These are phyloP conservation scores for Diploptera punctata DNA, from an alignment of 2,888 invertebrate species.

Conservation along the genomic window DNA sequence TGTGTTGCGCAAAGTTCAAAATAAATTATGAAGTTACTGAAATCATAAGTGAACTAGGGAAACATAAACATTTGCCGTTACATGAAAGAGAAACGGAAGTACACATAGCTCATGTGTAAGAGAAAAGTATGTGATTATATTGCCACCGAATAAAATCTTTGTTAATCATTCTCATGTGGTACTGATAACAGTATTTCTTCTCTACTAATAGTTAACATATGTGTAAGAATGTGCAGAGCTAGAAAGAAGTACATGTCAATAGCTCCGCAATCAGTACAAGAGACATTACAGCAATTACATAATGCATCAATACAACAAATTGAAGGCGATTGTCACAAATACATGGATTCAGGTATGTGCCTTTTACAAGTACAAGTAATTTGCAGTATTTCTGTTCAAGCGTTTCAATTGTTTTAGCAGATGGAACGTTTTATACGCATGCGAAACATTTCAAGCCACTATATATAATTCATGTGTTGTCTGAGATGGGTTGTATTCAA, in stretches of 20 bases:
- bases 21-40: not conserved
- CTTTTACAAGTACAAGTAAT: not conserved
- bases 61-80: conserved; percentile 1
- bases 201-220: not conserved
- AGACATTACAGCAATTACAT: not conserved
- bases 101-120: too few relatives aligned
- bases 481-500: conserved; percentile 8
- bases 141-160: not conserved
- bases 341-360: not conserved
- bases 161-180: not conserved
- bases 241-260: not conserved
- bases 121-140: too few relatives aligned
- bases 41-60: not conserved
- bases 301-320: not conserved
- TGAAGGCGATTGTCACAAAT: not conserved
- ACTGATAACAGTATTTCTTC: not conserved
- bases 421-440: conserved; percentile 8
- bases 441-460: not conserved
- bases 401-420: not conserved
- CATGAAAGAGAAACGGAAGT: not conserved
- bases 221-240: not conserved
- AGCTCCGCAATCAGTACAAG: conserved; percentile 1
- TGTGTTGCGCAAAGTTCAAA: too few relatives aligned
- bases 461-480: not conserved
- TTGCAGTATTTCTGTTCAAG: not conserved